Evolutionary conservation across 1,140 invertebrate species (phyloP).

Genomic region (Hermetia illucens): DNA sequence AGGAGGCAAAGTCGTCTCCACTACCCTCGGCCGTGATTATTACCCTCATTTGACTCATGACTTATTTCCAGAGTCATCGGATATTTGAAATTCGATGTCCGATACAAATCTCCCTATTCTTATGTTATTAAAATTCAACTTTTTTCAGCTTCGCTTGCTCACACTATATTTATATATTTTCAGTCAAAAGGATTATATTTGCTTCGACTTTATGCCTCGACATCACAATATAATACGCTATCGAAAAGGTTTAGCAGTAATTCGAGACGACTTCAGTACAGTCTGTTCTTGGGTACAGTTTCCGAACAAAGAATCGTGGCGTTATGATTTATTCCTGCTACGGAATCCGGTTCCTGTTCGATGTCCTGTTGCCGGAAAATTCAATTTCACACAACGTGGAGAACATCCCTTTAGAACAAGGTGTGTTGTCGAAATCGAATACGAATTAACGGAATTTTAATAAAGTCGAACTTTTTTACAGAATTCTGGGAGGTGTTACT

Average conservation of each 20-base stretch:
- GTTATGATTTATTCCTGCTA: conserved; percentile 76
- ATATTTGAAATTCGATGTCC: too few relatives aligned
- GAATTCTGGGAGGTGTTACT: conserved; percentile 89
- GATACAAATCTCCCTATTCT: too few relatives aligned
- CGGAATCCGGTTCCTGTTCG: conserved; percentile 83
- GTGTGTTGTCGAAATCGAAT: conserved; percentile 9
- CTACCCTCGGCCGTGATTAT: too few relatives aligned
- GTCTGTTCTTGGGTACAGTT: conserved; percentile 92
- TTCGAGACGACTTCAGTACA: conserved; percentile 77
- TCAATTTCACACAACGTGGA: conserved; percentile 79
- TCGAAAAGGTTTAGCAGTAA: conserved; percentile 77
- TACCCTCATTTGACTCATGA: too few relatives aligned
- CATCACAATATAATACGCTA: conserved; percentile 93
- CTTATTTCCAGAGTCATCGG: too few relatives aligned
- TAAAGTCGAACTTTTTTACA: conserved; percentile 7
- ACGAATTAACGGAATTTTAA: conserved; percentile 4
- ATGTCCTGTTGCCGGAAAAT: conserved; percentile 93
- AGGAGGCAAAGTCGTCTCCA: too few relatives aligned
- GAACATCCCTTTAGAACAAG: conserved; percentile 77
- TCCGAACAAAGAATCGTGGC: conserved; percentile 69
- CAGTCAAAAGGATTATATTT: conserved; percentile 94
- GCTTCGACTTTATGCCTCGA: conserved; percentile 88
- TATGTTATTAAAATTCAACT: too few relatives aligned
- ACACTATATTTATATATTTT: too few relatives aligned
- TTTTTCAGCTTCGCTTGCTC: too few relatives aligned